These are phyloP conservation scores for Leptothorax acervorum DNA, from an alignment of 2,888 invertebrate species.

Conservation along the genomic window DNA sequence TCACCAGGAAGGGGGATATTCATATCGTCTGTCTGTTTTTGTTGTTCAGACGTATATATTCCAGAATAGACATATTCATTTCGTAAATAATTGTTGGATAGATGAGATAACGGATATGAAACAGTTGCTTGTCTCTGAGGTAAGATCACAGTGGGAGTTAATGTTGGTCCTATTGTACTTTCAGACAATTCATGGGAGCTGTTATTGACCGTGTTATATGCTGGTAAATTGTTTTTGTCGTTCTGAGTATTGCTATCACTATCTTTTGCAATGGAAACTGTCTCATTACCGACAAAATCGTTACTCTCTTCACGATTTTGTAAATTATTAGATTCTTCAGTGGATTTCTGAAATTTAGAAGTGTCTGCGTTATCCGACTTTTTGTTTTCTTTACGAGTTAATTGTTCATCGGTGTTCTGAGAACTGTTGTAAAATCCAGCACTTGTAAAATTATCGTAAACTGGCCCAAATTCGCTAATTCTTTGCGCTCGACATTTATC, in stretches of 20 bases:
- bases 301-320: background rate
- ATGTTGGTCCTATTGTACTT: background rate
- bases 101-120: conserved; percentile 31
- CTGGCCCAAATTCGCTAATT: conserved; percentile 92
- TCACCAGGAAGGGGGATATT: conserved; percentile 37
- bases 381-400: conserved; percentile 20
- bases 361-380: conserved; percentile 28
- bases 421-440: conserved; percentile 64
- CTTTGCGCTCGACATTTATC: conserved; percentile 91
- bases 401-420: background rate
- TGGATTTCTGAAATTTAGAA: background rate
- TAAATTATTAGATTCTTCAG: conserved; percentile 2
- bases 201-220: background rate
- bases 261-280: background rate
- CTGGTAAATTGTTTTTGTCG: background rate
- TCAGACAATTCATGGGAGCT: background rate
- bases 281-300: background rate
- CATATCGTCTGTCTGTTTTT: background rate
- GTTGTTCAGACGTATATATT: background rate
- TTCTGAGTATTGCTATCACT: background rate
- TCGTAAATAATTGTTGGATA: conserved; percentile 15
- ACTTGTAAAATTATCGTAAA: conserved; percentile 78
- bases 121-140: conserved; percentile 5
- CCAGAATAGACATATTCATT: background rate
- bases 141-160: background rate